Conservation (phyloP, 2,797 vertebrate genomes). For the Channallabes apus region DNA sequence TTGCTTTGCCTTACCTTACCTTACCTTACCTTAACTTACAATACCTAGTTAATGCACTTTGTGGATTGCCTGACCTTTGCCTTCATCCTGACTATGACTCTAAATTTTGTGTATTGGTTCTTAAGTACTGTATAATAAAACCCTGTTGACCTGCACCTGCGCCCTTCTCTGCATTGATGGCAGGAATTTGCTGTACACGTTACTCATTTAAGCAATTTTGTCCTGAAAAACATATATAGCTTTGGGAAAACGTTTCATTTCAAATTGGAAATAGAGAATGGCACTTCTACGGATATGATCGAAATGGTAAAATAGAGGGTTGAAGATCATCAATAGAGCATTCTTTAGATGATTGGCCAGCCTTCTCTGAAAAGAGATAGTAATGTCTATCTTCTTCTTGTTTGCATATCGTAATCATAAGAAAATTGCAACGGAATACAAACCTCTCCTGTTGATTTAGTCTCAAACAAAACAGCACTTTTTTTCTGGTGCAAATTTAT, state of each 20-base stretch:
- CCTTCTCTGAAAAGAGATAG: slow-evolving; percentile 17
- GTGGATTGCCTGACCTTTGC: too few relatives aligned
- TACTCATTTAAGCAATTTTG: slow-evolving; percentile 29
- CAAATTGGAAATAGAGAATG: neutral
- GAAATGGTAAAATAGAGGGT: slow-evolving; percentile 44
- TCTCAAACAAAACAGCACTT: slow-evolving; percentile 5
- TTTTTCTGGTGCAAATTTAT: slow-evolving; percentile 36
- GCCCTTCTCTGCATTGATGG: too few relatives aligned
- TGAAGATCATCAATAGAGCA: slow-evolving; percentile 35
- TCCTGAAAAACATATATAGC: slow-evolving; percentile 25
- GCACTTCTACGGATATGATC: slow-evolving; percentile 38
- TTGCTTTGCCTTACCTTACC: too few relatives aligned
- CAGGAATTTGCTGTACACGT: neutral
- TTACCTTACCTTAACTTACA: too few relatives aligned
- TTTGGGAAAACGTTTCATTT: slow-evolving; percentile 28
- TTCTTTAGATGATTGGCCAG: slow-evolving; percentile 18
- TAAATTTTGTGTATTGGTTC: too few relatives aligned
- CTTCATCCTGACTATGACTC: too few relatives aligned
- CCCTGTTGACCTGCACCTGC: too few relatives aligned
- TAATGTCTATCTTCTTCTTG: neutral
- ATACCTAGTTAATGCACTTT: too few relatives aligned
- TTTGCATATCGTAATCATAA: slow-evolving; percentile 7
- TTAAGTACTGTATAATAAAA: too few relatives aligned
- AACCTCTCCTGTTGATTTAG: slow-evolving; percentile 26
- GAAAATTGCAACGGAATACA: neutral